Percentiles rank a stretch among this genome's conserved stretches.
Conservation (phyloP, 2,888 invertebrate species). For the Chalcosyrphus nemorum region DNA sequence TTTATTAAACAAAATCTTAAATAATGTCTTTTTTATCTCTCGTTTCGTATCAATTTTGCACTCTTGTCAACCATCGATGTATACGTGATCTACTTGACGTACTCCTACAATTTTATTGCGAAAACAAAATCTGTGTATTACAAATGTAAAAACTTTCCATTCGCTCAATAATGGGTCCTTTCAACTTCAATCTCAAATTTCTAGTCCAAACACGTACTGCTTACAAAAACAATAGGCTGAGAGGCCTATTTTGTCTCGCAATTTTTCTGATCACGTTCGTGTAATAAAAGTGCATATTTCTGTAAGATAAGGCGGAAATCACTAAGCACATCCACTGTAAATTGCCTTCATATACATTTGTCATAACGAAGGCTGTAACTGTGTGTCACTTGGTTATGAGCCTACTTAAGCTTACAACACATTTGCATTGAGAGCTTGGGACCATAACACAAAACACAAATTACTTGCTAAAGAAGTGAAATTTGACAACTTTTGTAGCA, state of each 20-base stretch:
- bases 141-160: neutral
- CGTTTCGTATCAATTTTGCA: no score
- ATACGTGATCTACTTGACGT: neutral
- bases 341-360: neutral
- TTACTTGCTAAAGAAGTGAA: no score
- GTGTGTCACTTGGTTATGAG: no score
- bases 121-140: neutral
- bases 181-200: neutral
- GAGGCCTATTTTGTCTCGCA: neutral
- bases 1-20: constrained; percentile 65
- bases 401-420: no score
- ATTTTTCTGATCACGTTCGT: neutral
- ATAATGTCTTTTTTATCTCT: neutral
- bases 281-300: neutral
- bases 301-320: neutral
- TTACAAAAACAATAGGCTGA: neutral
- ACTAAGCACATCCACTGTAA: neutral
- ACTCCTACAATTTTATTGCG: neutral
- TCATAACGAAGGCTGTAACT: neutral
- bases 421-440: no score
- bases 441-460: no score
- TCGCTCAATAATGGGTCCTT: neutral
- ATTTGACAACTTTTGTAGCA: no score
- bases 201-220: constrained; percentile 9
- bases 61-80: neutral